These are phyloP conservation scores for Ommatoiulus sabulosus DNA, from an alignment of 2,888 invertebrate genomes.

Conservation along the genomic window DNA sequence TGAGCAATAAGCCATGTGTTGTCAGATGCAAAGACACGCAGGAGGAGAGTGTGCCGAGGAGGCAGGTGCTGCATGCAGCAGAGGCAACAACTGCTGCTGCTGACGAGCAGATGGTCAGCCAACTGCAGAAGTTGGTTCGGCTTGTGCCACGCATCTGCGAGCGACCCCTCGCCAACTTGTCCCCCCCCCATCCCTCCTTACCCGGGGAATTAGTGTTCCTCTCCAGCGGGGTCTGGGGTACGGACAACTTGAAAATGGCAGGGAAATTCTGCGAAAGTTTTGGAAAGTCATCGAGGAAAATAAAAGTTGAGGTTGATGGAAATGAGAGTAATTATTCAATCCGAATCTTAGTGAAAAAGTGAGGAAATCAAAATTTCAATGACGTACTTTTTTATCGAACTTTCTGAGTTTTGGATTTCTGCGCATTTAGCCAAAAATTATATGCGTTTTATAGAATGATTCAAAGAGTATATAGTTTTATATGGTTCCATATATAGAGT, in stretches of 20 bases:
- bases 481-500: no score
- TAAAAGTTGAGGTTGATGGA: no score
- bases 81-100: conserved; percentile 32
- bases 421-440: no score
- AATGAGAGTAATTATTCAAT: no score
- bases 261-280: background rate
- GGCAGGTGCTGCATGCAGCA: conserved; percentile 28
- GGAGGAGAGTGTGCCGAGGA: conserved; percentile 3
- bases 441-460: no score
- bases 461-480: no score
- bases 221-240: background rate
- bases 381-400: no score
- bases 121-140: conserved; percentile 10
- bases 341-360: no score
- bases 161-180: background rate
- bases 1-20: conserved; percentile 34
- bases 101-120: background rate
- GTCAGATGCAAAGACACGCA: conserved; percentile 34
- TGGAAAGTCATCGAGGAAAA: no score
- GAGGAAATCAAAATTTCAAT: no score
- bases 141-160: conserved; percentile 19
- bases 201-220: background rate
- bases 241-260: background rate
- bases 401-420: no score
- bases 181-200: background rate